Conservation (phyloP, 2,797 vertebrate genomes). For the Amblyraja radiata region DNA sequence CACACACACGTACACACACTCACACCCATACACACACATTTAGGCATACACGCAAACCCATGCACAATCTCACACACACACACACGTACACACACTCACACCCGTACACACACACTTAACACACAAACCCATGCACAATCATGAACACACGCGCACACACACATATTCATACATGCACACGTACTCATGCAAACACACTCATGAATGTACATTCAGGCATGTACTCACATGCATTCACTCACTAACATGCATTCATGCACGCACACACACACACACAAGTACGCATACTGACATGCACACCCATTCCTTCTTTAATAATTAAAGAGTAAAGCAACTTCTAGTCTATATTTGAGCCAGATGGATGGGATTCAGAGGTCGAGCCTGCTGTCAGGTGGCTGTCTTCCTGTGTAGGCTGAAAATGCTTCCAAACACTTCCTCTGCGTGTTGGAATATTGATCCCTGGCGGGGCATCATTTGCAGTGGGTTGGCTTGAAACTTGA, state of each 20-base stretch:
- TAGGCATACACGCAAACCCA: neutral
- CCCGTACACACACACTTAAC: no score
- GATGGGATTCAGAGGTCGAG: neutral
- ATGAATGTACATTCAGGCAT: neutral
- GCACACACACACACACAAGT: neutral
- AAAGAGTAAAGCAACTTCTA: neutral
- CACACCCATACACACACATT: neutral
- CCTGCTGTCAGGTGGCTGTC: neutral
- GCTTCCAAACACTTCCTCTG: neutral
- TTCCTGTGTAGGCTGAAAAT: neutral
- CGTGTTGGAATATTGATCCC: neutral
- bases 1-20: no score
- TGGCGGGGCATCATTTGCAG: neutral
- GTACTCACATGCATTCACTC: no score
- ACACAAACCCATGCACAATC: neutral
- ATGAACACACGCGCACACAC: neutral
- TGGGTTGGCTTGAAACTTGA: neutral
- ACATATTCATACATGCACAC: neutral
- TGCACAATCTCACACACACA: neutral
- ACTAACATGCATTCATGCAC: neutral
- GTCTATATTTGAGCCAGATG: neutral
- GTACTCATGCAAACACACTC: neutral
- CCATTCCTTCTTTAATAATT: neutral
- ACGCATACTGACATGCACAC: neutral
- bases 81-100: neutral